Evolutionary conservation across 2,888 invertebrate species (phyloP).

Genomic region (Apamea anceps): DNA sequence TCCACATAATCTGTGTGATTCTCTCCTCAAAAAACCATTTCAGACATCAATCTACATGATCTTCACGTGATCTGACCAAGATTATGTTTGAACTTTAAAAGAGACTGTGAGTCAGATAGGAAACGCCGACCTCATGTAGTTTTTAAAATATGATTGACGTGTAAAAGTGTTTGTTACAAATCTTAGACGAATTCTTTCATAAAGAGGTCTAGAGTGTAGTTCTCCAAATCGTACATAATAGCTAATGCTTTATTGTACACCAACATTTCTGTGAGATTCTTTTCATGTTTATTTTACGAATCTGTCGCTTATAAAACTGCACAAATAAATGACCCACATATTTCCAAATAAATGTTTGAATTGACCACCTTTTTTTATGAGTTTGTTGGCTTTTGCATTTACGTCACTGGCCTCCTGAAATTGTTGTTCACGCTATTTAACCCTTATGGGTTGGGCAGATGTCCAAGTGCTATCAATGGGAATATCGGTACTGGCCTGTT

Average conservation of each 20-base stretch:
- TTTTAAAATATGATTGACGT: neutral
- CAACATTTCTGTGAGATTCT: neutral
- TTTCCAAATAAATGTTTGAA: conserved; percentile 30
- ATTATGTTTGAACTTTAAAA: neutral
- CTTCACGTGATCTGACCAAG: neutral
- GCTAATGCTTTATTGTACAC: neutral
- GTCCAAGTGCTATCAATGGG: conserved; percentile 41
- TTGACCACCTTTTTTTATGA: conserved; percentile 51
- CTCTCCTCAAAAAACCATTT: neutral
- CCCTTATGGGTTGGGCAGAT: conserved; percentile 54
- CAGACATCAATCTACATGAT: neutral
- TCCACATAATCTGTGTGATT: neutral
- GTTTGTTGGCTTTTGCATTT: conserved; percentile 47
- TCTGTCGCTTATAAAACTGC: conserved; percentile 8
- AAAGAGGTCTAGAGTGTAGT: neutral
- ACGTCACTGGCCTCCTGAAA: conserved; percentile 43
- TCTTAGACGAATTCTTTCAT: neutral
- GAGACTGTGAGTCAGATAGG: neutral
- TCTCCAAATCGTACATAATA: neutral
- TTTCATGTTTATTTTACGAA: neutral
- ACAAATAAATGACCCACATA: conserved; percentile 42
- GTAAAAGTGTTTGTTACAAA: neutral
- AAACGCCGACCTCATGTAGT: neutral
- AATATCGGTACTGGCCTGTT: conserved; percentile 8
- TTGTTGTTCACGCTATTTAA: conserved; percentile 56